Evolutionary conservation across 1,140 invertebrate species (phyloP), one percentile per base, ranked within the genome.

Genomic region (Drosophila kanapiae): DNA sequence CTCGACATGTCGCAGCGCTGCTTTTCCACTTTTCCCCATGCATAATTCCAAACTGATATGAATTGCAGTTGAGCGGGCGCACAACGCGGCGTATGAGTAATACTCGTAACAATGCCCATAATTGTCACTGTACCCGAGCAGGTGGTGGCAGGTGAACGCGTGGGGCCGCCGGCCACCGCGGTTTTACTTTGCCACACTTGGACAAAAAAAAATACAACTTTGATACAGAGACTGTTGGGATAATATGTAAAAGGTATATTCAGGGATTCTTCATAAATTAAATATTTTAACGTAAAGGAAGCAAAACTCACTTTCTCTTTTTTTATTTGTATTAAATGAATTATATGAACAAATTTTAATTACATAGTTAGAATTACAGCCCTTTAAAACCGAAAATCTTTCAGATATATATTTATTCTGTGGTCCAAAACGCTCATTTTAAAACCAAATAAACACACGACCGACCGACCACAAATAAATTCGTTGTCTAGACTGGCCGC

Each of bases 71-170:
- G 63, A 38, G 42, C 40, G 27, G 67, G 27, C 57, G 49, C 45
- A 64, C 82, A 64, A 78, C 58, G 65, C 40, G 56, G 64, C 75
- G 64, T 77, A 82, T 86, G 83, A 76, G 79, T 76, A 82, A 79
- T 80, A 61, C 45, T 35, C 63, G 54, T 64, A 49, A 70, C 77
- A 62, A 80, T 81, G 82, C 67, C 70, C 75, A 80, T 83, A 82
- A 80, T 80, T 70, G 76, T 70, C 59, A 70, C 37, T 38, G 48
- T 49, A 62, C 8, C 8, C 35, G 59, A 40, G 42, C 37, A 51
- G 23, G 37, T 53, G 38, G 48, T 43, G 72, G 33, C 27, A 56
- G 38, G 35, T 60, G 47, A 18, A 16, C 38, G 40, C 9, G 3
- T 14, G n/a, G 10, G n/a, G 31, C 4, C 9, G n/a, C 27, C 48